Conservation (phyloP, 2,113 vertebrate genomes). For the Leucoraja erinaceus region DNA sequence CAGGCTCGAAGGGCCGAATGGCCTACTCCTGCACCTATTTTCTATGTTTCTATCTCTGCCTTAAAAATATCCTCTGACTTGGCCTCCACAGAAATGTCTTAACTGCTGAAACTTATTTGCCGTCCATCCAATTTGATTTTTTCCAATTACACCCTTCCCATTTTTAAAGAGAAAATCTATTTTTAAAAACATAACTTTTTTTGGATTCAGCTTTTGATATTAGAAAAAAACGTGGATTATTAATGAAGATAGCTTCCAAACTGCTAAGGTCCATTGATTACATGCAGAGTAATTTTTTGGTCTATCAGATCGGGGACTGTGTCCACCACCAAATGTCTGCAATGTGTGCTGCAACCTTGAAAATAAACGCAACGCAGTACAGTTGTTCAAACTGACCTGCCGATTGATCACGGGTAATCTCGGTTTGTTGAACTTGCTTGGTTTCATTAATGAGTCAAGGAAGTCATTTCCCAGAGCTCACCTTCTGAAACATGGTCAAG, state of each 20-base stretch:
- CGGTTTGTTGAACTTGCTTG: not conserved
- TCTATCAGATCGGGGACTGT: not conserved
- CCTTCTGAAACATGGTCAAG: not conserved
- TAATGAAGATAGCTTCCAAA: not conserved
- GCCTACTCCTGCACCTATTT: too few species aligned
- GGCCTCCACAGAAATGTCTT: too few species aligned
- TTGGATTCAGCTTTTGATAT: not conserved
- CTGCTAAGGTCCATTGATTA: not conserved
- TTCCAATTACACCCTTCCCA: not conserved
- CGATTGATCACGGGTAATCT: not conserved
- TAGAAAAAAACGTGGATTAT: not conserved
- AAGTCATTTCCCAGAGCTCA: not conserved
- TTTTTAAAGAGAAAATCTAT: not conserved
- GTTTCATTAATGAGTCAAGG: not conserved
- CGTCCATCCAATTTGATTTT: not conserved
- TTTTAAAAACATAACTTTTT: not conserved
- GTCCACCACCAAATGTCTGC: not conserved
- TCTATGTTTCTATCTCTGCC: too few species aligned
- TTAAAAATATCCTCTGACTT: too few species aligned
- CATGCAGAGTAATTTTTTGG: not conserved
- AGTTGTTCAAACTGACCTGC: not conserved
- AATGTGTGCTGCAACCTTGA: not conserved
- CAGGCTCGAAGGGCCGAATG: too few species aligned
- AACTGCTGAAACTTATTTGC: not conserved
- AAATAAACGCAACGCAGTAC: not conserved